phyloP scores from a whole-genome alignment of 1,140 invertebrate species.

The Hyphantria cunea region DNA sequence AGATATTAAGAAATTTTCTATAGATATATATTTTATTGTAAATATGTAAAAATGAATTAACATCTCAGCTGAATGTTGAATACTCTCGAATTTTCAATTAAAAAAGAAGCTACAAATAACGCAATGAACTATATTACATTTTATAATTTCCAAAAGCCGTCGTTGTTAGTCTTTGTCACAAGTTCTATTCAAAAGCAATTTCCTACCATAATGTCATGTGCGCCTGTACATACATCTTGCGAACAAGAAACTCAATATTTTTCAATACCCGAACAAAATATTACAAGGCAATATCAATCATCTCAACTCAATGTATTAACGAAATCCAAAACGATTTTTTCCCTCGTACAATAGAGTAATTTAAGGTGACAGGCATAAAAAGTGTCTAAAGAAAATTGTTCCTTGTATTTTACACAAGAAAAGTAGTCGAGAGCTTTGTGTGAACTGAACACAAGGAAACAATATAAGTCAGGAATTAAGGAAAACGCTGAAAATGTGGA shows the following conservation, averaged over 20 bases:
- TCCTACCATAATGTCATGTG: no score
- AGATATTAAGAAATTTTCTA: no score
- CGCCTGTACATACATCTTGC: no score
- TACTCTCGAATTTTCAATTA: no score
- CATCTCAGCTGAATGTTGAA: no score
- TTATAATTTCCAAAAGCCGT: no score
- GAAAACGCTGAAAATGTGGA: slow-evolving; percentile 3
- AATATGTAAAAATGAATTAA: no score
- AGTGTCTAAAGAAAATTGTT: slow-evolving; percentile 6
- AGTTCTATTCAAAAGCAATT: background rate
- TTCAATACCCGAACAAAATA: slow-evolving; percentile 7
- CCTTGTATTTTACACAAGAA: slow-evolving; percentile 8
- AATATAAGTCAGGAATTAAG: slow-evolving; percentile 14
- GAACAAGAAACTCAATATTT: background rate
- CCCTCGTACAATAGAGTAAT: slow-evolving; percentile 6
- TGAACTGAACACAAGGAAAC: background rate
- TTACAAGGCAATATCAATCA: background rate
- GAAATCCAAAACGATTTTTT: slow-evolving; percentile 1
- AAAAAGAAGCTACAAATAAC: no score
- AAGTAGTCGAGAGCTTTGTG: slow-evolving; percentile 3
- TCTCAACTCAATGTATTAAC: background rate
- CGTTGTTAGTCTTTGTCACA: no score
- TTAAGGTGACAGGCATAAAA: slow-evolving; percentile 9
- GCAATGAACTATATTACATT: no score
- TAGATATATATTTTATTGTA: no score